Conservation (phyloP, 2,888 invertebrate species). For the Kryphioiulus occultus region DNA sequence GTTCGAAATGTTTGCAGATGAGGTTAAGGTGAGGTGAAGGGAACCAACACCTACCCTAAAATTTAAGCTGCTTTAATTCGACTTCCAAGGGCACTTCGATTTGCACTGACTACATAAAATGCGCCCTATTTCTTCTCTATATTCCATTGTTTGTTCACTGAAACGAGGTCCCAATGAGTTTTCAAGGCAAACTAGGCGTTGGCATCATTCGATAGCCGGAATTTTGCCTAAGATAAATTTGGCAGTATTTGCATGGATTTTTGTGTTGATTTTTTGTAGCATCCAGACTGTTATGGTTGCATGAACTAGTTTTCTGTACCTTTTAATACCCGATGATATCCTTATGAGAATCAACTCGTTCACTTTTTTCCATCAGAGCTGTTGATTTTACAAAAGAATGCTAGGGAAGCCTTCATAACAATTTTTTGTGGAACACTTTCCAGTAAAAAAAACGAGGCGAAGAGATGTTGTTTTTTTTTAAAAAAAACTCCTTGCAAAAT, state of each 20-base stretch:
- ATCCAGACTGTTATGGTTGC: too few species aligned
- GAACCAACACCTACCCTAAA: not conserved
- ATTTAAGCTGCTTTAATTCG: not conserved
- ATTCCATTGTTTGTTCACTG: not conserved
- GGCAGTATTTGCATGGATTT: not conserved
- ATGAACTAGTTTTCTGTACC: too few species aligned
- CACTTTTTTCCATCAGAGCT: too few species aligned
- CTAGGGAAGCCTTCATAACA: too few species aligned
- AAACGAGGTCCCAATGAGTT: not conserved
- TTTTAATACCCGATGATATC: too few species aligned
- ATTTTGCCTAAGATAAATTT: not conserved
- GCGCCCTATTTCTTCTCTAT: not conserved
- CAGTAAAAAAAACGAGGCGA: too few species aligned
- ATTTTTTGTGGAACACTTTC: too few species aligned
- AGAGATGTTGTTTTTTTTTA: too few species aligned
- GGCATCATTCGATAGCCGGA: not conserved
- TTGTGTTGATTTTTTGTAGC: too few species aligned
- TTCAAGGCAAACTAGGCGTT: not conserved
- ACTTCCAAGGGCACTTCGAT: conserved; percentile 11
- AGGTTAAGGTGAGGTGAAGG: conserved; percentile 30
- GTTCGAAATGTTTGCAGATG: not conserved
- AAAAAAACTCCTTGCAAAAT: too few species aligned
- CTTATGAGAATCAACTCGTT: too few species aligned
- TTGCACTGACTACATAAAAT: not conserved
- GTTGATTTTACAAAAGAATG: too few species aligned